A percentile compares a stretch with the other conserved stretches of the same genome.
phyloP scores from a whole-genome alignment of 2,888 invertebrate species.

The Hydroisotoma schaefferi region DNA sequence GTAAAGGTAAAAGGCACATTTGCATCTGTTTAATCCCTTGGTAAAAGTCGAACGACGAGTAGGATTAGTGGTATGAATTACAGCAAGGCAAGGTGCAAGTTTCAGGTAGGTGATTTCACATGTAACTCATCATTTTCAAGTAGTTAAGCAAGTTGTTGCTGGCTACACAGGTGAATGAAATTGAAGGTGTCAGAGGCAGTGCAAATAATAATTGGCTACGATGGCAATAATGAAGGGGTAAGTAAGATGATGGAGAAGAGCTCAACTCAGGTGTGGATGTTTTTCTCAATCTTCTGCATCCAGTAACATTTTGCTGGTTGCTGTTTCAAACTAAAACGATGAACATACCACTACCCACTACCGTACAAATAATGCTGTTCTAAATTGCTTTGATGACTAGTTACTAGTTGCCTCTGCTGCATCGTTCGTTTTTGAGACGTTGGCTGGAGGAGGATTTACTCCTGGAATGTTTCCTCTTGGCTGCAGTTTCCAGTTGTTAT shows the following conservation, averaged over 20 bases:
- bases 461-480: too few species aligned
- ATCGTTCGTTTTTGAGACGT: too few species aligned
- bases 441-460: too few species aligned
- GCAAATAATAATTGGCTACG: slow-evolving; percentile 38
- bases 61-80: not conserved
- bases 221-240: slow-evolving; percentile 17
- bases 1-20: too few species aligned
- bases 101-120: not conserved
- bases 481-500: too few species aligned
- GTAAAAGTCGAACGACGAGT: too few species aligned
- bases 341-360: not conserved
- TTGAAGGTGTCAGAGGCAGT: slow-evolving; percentile 33
- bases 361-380: too few species aligned
- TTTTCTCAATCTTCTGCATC: not conserved
- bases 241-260: not conserved
- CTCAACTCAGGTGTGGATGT: not conserved
- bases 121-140: not conserved
- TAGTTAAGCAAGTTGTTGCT: slow-evolving; percentile 1
- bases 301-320: not conserved
- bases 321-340: not conserved
- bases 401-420: too few species aligned
- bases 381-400: too few species aligned
- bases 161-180: slow-evolving; percentile 11
- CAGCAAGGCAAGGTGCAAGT: not conserved
- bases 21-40: too few species aligned